Conservation (phyloP, 2,888 invertebrate genomes). For the Drosophila niveifrons region DNA sequence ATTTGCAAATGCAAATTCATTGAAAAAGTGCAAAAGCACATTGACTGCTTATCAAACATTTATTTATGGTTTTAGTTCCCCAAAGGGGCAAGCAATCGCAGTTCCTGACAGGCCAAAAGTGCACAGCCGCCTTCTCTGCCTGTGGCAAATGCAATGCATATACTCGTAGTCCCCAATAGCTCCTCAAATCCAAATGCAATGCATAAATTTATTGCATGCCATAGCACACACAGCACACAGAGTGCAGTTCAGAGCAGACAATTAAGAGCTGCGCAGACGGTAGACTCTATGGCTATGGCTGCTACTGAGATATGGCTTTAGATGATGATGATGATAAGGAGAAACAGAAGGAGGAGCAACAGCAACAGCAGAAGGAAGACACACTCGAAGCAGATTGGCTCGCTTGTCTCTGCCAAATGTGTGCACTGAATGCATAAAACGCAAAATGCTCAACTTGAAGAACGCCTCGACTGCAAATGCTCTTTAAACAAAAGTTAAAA, state of each 20-base stretch:
- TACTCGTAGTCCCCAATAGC: conserved; percentile 28
- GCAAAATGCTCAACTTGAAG: conserved; percentile 38
- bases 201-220: conserved; percentile 78
- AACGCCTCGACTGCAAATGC: conserved; percentile 31
- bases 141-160: conserved; percentile 39
- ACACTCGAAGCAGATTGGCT: conserved; percentile 64
- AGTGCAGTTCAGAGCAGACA: conserved; percentile 56
- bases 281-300: not conserved
- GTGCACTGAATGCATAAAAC: conserved; percentile 80
- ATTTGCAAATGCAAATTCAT: conserved; percentile 27
- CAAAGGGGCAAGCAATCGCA: conserved; percentile 14
- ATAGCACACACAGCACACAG: conserved; percentile 21
- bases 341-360: conserved; percentile 1
- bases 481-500: conserved; percentile 27
- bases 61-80: conserved; percentile 65
- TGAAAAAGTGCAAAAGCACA: conserved; percentile 33
- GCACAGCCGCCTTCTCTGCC: conserved; percentile 4
- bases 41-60: conserved; percentile 74
- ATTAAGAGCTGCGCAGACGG: conserved; percentile 60
- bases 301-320: conserved; percentile 2
- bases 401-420: conserved; percentile 69
- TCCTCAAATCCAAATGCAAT: conserved; percentile 75
- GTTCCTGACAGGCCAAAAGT: conserved; percentile 29
- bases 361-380: conserved; percentile 22
- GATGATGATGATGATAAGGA: not conserved